Conservation (phyloP, 1,140 invertebrate species). For the Cardiocondyla obscurior region DNA sequence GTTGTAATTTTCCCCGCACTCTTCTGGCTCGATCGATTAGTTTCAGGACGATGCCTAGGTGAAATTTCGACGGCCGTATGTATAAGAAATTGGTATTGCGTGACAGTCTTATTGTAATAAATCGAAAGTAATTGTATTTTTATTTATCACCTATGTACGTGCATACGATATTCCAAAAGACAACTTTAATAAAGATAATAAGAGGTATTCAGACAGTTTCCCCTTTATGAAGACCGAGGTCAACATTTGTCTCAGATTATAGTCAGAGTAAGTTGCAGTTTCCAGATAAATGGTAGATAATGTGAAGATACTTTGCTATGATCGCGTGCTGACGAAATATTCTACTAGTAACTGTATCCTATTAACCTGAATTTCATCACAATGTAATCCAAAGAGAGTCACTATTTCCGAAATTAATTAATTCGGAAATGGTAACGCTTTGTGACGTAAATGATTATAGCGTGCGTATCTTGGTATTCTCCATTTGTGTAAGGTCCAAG, state of each 20-base stretch:
- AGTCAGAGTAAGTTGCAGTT: not conserved
- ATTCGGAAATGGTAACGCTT: not conserved
- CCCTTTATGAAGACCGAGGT: not conserved
- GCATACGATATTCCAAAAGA: not conserved
- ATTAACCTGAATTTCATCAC: not conserved
- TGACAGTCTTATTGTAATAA: conserved; percentile 63
- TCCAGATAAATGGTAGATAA: not conserved
- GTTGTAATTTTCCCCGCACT: conserved; percentile 24
- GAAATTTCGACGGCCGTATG: not conserved
- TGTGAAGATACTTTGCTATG: not conserved
- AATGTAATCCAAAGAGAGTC: not conserved
- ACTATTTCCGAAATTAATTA: not conserved
- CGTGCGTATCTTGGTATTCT: not conserved
- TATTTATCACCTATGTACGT: not conserved
- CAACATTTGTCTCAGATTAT: not conserved
- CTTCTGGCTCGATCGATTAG: conserved; percentile 55
- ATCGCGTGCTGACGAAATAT: not conserved
- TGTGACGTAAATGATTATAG: not conserved
- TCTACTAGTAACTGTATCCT: not conserved
- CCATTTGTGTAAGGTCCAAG: not conserved
- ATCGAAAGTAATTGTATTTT: not conserved
- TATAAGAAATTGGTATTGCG: conserved; percentile 46
- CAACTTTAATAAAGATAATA: not conserved
- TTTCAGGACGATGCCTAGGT: conserved; percentile 41
- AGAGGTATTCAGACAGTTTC: not conserved